Percentiles rank a stretch among this genome's conserved stretches.
Evolutionary conservation across 2,113 vertebrate species (phyloP).

Genomic region (Climacteris rufus): DNA sequence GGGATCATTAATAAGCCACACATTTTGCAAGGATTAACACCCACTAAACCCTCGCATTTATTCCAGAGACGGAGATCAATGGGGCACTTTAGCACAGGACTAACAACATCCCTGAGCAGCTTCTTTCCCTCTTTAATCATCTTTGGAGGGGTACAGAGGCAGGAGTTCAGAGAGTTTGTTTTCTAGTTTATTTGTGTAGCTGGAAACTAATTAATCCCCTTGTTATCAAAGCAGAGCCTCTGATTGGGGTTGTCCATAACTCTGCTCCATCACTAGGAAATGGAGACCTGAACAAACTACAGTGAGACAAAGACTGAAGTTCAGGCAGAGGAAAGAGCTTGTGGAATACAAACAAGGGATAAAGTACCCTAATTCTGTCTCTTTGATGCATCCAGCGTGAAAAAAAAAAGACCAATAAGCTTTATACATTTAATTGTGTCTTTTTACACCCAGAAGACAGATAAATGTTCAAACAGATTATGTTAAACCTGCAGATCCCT

Average conservation of each 20-base stretch:
- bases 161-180: not conserved
- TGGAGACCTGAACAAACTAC: not conserved
- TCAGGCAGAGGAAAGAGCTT: not conserved
- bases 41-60: not conserved
- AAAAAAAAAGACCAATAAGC: not conserved
- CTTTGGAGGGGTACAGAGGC: not conserved
- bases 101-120: not conserved
- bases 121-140: not conserved
- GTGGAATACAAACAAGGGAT: not conserved
- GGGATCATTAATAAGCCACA: not conserved
- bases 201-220: not conserved
- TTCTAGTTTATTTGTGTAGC: not conserved
- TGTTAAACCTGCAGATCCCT: not conserved
- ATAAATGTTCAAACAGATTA: too few species aligned
- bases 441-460: not conserved
- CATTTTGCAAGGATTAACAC: conserved; percentile 12
- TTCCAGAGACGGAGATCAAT: not conserved
- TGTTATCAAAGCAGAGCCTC: not conserved
- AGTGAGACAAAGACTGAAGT: not conserved
- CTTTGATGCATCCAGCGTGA: not conserved
- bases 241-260: not conserved
- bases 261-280: not conserved
- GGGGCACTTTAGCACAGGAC: not conserved
- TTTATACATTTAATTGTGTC: not conserved
- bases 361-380: not conserved